A percentile compares a stretch with the other conserved stretches of the same genome.
Evolutionary conservation across 1,140 invertebrate species (phyloP).

Genomic region (Zaprionus davidi): DNA sequence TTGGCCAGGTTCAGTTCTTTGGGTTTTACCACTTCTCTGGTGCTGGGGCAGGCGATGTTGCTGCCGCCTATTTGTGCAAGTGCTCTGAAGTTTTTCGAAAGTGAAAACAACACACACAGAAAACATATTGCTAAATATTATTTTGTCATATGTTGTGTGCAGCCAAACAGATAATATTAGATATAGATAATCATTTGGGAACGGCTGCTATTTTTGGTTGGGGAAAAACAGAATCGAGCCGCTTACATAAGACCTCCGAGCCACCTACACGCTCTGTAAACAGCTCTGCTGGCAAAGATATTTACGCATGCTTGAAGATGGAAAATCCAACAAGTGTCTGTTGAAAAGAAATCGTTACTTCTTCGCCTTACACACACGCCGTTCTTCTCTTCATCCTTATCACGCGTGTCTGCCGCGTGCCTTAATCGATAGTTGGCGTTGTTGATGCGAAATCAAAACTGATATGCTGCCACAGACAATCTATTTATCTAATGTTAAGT

Average conservation of each 20-base stretch:
- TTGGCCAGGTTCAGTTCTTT: conserved; percentile 39
- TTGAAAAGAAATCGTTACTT: not conserved
- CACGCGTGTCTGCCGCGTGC: conserved; percentile 23
- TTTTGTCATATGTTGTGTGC: not conserved
- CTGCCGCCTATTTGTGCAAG: conserved; percentile 63
- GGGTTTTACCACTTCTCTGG: conserved; percentile 54
- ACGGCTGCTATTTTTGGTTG: not conserved
- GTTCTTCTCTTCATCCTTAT: not conserved
- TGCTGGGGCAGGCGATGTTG: not conserved
- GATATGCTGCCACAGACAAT: conserved; percentile 40
- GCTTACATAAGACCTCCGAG: conserved; percentile 25
- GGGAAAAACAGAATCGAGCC: not conserved
- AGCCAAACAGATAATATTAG: conserved; percentile 13
- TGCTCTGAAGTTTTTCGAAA: conserved; percentile 47
- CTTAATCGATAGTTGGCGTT: not conserved
- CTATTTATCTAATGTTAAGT: conserved; percentile 55
- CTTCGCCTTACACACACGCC: not conserved
- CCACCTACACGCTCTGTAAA: not conserved
- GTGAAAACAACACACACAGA: conserved; percentile 37
- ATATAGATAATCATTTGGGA: conserved; percentile 10
- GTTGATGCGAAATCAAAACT: conserved; percentile 26
- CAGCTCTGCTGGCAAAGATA: conserved; percentile 13
- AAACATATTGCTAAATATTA: conserved; percentile 46
- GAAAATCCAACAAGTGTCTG: conserved; percentile 30
- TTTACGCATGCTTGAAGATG: not conserved